Percentiles rank a stretch among this genome's conserved stretches.
Evolutionary conservation across 2,113 vertebrate genomes (phyloP).

Genomic region (Ctenomys sociabilis): DNA sequence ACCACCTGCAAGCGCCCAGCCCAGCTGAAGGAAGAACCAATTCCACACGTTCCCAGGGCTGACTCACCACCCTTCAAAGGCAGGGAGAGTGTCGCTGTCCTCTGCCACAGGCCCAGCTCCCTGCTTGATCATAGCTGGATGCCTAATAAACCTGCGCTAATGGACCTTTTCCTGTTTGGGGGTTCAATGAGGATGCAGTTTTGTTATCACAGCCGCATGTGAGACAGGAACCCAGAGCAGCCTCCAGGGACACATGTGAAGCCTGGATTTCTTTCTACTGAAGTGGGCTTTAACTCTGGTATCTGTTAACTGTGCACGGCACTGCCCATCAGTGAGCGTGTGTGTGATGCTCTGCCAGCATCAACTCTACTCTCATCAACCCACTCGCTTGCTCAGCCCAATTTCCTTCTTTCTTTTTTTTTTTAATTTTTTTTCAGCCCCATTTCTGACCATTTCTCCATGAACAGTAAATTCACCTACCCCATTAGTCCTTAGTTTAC

Average conservation of each 20-base stretch:
- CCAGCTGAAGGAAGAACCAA: background rate
- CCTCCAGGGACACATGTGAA: background rate
- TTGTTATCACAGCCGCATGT: background rate
- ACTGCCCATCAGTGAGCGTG: background rate
- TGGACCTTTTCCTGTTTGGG: constrained; percentile 61
- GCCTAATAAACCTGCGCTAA: constrained; percentile 70
- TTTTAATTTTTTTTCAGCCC: too few species aligned
- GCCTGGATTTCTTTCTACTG: background rate
- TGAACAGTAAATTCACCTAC: background rate
- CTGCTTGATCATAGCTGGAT: constrained; percentile 53
- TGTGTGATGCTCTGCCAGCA: background rate
- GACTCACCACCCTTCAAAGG: constrained; percentile 67
- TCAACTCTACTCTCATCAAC: background rate
- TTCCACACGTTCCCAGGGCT: constrained; percentile 53
- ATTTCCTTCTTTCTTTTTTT: too few species aligned
- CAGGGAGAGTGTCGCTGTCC: background rate
- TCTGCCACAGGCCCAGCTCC: constrained; percentile 2
- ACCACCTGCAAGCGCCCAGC: background rate
- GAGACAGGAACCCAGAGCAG: background rate
- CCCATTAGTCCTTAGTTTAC: background rate
- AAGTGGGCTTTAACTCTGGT: background rate
- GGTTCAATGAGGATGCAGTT: constrained; percentile 10
- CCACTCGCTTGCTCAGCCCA: background rate
- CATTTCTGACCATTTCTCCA: background rate
- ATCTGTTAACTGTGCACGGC: background rate